phyloP scores from a whole-genome alignment of 2,888 invertebrate genomes.

The Acronicta psi region DNA sequence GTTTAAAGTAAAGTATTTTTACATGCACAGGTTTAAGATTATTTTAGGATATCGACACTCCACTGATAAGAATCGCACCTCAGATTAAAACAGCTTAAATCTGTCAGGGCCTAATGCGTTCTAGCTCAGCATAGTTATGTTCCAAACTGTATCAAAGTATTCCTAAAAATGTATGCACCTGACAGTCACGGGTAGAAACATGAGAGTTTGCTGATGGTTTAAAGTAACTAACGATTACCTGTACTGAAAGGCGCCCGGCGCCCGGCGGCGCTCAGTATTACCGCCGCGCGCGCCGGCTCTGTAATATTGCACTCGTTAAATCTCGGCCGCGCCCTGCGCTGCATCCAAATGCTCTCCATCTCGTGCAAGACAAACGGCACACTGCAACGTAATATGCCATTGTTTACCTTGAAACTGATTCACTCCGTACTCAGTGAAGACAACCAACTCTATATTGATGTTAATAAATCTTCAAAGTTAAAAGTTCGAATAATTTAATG shows the following conservation, averaged over 20 bases:
- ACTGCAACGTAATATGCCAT: slow-evolving; percentile 13
- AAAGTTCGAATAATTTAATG: slow-evolving; percentile 1
- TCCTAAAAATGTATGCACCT: too few species aligned
- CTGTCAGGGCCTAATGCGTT: too few species aligned
- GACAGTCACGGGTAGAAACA: background rate
- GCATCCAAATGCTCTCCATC: slow-evolving; percentile 35
- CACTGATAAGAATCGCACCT: too few species aligned
- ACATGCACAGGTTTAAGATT: too few species aligned
- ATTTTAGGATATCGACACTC: too few species aligned
- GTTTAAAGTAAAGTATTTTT: too few species aligned
- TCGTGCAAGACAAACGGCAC: slow-evolving; percentile 16
- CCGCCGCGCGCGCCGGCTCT: slow-evolving; percentile 9
- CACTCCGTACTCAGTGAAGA: slow-evolving; percentile 7
- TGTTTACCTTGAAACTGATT: slow-evolving; percentile 14
- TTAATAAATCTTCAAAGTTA: background rate
- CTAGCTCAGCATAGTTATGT: too few species aligned
- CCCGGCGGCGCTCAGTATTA: slow-evolving; percentile 7
- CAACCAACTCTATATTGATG: background rate
- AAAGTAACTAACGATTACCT: slow-evolving; percentile 10
- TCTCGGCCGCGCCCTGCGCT: slow-evolving; percentile 30
- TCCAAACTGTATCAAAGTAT: too few species aligned
- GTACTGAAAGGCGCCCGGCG: slow-evolving; percentile 3
- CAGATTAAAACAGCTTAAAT: too few species aligned
- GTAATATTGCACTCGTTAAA: slow-evolving; percentile 44
- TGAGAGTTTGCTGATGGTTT: slow-evolving; percentile 3